Percentiles rank a stretch among this genome's conserved stretches.
Evolutionary conservation across 2,888 invertebrate genomes (phyloP).

Genomic region (Apotomis capreana): DNA sequence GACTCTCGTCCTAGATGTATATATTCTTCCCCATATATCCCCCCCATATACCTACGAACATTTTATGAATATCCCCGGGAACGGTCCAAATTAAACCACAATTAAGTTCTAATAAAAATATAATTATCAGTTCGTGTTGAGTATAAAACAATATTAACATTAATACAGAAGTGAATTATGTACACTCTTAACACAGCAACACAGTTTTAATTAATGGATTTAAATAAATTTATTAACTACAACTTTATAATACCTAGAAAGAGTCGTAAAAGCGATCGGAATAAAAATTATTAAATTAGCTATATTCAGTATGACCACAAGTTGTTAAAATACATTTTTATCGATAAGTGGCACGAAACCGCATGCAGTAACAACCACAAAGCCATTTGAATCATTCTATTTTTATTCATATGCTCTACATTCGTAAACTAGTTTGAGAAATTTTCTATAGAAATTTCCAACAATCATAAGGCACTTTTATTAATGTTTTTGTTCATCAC

Average conservation of each 20-base stretch:
- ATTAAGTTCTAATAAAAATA: conserved; percentile 68
- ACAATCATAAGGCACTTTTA: conserved; percentile 37
- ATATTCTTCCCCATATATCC: too few species aligned
- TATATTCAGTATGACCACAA: conserved; percentile 26
- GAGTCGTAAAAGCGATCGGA: conserved; percentile 27
- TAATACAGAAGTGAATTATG: conserved; percentile 41
- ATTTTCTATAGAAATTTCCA: conserved; percentile 9
- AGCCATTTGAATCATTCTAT: conserved; percentile 26
- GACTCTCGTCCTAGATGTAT: too few species aligned
- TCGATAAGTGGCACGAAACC: conserved; percentile 19
- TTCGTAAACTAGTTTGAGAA: conserved; percentile 13
- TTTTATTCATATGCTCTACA: conserved; percentile 23
- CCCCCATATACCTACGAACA: too few species aligned
- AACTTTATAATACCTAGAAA: conserved; percentile 36
- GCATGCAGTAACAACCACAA: conserved; percentile 9
- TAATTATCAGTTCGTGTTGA: conserved; percentile 82
- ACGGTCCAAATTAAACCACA: conserved; percentile 50
- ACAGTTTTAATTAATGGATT: conserved; percentile 34
- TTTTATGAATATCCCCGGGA: too few species aligned
- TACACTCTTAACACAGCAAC: conserved; percentile 40
- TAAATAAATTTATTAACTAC: conserved; percentile 53
- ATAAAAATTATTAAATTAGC: conserved; percentile 30
- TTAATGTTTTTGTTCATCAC: conserved; percentile 36
- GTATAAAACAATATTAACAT: conserved; percentile 78
- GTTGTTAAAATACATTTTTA: conserved; percentile 36